A percentile compares a stretch with the other conserved stretches of the same genome.
These are phyloP conservation scores for Drosophila percnosoma DNA, from an alignment of 2,888 invertebrate species.

Conservation along the genomic window DNA sequence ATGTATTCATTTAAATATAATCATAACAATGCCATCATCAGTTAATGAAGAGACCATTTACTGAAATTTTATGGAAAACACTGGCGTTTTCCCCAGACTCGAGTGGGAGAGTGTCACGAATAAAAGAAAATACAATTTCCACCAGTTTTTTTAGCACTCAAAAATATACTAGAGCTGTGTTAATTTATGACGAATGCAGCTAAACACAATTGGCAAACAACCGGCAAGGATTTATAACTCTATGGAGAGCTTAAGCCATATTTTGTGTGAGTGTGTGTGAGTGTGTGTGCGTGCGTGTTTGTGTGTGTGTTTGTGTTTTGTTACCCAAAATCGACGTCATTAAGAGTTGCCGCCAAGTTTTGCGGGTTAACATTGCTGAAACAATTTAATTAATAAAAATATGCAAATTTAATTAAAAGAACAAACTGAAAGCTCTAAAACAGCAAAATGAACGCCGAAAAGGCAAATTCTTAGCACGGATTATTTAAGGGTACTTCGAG, in stretches of 20 bases:
- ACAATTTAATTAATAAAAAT: conserved; percentile 79
- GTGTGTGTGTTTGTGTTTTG: conserved; percentile 19
- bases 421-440: conserved; percentile 33
- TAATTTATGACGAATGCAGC: conserved; percentile 54
- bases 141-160: conserved; percentile 22
- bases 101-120: conserved; percentile 35
- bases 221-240: conserved; percentile 24
- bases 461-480: conserved; percentile 6
- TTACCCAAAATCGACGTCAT: conserved; percentile 23
- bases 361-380: conserved; percentile 59
- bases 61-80: conserved; percentile 20
- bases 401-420: conserved; percentile 78
- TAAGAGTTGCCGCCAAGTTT: conserved; percentile 27
- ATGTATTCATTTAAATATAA: conserved; percentile 13
- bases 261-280: conserved; percentile 6
- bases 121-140: conserved; percentile 43
- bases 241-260: conserved; percentile 43
- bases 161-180: conserved; percentile 42
- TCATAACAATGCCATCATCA: conserved; percentile 49
- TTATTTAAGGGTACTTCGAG: conserved; percentile 18
- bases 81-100: neutral
- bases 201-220: conserved; percentile 12
- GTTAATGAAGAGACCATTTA: conserved; percentile 20
- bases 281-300: conserved; percentile 8
- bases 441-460: conserved; percentile 9